Evolutionary conservation across 2,113 vertebrate genomes (phyloP).

Genomic region (Proterorhinus semilunaris): DNA sequence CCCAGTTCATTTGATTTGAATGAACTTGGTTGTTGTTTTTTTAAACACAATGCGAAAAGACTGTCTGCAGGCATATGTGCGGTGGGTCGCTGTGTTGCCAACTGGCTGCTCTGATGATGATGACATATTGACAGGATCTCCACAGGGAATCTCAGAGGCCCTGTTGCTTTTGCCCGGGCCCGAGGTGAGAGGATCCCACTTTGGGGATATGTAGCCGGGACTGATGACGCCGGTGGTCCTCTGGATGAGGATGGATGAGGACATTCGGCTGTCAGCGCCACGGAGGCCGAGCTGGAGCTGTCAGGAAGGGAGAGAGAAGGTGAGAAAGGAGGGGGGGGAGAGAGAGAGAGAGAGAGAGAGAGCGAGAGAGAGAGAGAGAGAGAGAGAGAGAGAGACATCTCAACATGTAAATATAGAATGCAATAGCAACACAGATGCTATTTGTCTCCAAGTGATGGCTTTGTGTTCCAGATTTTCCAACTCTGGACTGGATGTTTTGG

Average conservation of each 20-base stretch:
- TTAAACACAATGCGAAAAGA: slow-evolving; percentile 5
- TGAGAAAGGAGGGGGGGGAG: slow-evolving; percentile 7
- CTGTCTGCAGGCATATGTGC: slow-evolving; percentile 69
- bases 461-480: slow-evolving; percentile 6
- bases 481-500: slow-evolving; percentile 1
- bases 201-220: slow-evolving; percentile 63
- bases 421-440: slow-evolving; percentile 38
- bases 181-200: slow-evolving; percentile 52
- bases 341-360: slow-evolving; percentile 19
- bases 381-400: slow-evolving; percentile 23
- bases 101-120: slow-evolving; percentile 66
- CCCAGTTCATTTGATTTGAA: background rate
- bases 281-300: slow-evolving; percentile 65
- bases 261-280: slow-evolving; percentile 70
- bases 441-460: slow-evolving; percentile 16
- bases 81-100: slow-evolving; percentile 48
- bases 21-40: background rate
- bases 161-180: slow-evolving; percentile 45
- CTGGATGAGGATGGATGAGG: slow-evolving; percentile 74
- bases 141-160: slow-evolving; percentile 49
- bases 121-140: slow-evolving; percentile 73
- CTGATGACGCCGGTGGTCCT: slow-evolving; percentile 61
- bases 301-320: slow-evolving; percentile 39
- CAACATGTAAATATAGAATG: slow-evolving; percentile 40
- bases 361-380: background rate